Evolutionary conservation across 2,797 vertebrate genomes (phyloP), one percentile per base, ranked within the genome.

Genomic region (Pitangus sulphuratus): DNA sequence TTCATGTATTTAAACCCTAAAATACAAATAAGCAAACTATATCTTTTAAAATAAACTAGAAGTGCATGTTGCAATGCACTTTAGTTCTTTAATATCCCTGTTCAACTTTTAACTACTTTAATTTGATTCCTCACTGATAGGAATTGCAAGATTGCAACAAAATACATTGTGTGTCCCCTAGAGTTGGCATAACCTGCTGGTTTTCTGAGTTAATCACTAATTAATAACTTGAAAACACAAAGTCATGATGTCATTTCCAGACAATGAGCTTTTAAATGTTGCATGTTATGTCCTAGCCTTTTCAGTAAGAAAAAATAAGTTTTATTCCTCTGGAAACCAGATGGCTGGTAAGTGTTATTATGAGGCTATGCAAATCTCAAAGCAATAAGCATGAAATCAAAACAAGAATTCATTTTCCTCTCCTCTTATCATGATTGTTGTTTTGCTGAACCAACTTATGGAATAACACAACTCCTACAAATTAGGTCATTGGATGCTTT

Each of bases 171-270:
- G 40, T 71, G 84, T 85, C 68, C 79, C 81, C 87, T 40, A 68
- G 53, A 93, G 64, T 0, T 90, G 72, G 65, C n/a, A 76, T 84
- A 95, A 95, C 86, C 88, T 95, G 80, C 74, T 72, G 77, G 58
- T 76, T 92, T 95, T 82, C 80, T 28, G 50, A 93, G 37, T 82
- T 94, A 94, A 95, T 82, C 93, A 77, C 93, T 96, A 96, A 95
- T 95, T 95, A 97, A 94, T 97, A 97, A 94, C 66, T 90, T 84
- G 86, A 94, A 94, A 97, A 97, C 92, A 95, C 66, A 74, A 93
- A 95, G 77, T 70, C 80, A 87, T 92, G 90, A 95, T 97, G 92
- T 93, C 81, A 97, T 96, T 97, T 96, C 66, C 94, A 97, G 84
- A 94, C 93, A 94, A 94, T 95, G 62, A 96, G 92, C 4, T 93